These are phyloP conservation scores for Mythimna lalbum DNA, from an alignment of 2,888 invertebrate species.

Conservation along the genomic window DNA sequence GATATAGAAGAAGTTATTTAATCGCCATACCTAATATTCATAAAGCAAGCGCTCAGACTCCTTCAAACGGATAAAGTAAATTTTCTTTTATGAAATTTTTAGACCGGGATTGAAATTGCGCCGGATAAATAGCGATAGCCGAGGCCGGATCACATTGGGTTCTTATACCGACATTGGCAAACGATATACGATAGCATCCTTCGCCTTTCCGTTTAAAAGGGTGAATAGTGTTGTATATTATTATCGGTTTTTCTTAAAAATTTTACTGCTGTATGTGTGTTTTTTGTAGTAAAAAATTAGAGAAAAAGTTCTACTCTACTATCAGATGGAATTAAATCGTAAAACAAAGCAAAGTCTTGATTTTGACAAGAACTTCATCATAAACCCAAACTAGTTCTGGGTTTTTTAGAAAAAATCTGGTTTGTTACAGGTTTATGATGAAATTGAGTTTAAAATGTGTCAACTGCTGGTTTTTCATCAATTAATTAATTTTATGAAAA, in stretches of 20 bases:
- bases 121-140: conserved; percentile 48
- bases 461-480: too few relatives aligned
- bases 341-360: too few relatives aligned
- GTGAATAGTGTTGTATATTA: conserved; percentile 28
- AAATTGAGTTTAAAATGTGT: too few relatives aligned
- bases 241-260: conserved; percentile 12
- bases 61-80: conserved; percentile 27
- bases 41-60: conserved; percentile 23
- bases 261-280: not conserved
- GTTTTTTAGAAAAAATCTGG: too few relatives aligned
- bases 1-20: conserved; percentile 17
- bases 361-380: too few relatives aligned
- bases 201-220: conserved; percentile 33
- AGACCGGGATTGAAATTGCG: conserved; percentile 54
- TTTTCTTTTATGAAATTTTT: conserved; percentile 54
- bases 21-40: conserved; percentile 38
- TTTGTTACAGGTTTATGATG: too few relatives aligned
- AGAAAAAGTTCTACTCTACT: not conserved
- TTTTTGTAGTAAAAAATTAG: not conserved
- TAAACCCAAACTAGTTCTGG: too few relatives aligned
- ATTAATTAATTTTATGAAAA: too few relatives aligned
- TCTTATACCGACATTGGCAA: conserved; percentile 45
- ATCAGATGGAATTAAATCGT: too few relatives aligned
- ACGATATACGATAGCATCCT: conserved; percentile 50
- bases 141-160: conserved; percentile 45